These are phyloP conservation scores for Chrysolina americana DNA, from an alignment of 2,888 invertebrate genomes.

Conservation along the genomic window DNA sequence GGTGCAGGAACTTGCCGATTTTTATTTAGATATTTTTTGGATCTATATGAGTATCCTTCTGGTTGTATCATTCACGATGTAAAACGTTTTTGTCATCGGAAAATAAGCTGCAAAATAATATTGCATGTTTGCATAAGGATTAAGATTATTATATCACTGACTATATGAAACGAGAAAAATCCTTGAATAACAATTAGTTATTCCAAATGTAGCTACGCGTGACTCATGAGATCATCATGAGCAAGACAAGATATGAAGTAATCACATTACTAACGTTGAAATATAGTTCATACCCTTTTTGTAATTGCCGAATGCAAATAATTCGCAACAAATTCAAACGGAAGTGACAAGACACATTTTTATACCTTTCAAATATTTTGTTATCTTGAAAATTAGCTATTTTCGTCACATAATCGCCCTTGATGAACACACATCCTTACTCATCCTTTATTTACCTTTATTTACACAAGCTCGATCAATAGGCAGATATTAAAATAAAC, in stretches of 20 bases:
- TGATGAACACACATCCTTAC: background rate
- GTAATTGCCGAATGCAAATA: background rate
- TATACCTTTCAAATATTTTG: background rate
- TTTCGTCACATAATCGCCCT: background rate
- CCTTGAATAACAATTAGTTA: background rate
- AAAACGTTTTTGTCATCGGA: background rate
- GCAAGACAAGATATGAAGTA: too few species aligned
- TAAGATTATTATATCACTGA: background rate
- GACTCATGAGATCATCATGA: background rate
- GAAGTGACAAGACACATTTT: background rate
- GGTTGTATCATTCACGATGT: background rate
- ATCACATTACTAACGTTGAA: too few species aligned
- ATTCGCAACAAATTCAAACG: background rate
- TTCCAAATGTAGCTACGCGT: background rate
- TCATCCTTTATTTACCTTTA: background rate
- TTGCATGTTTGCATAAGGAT: background rate
- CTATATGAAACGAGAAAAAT: background rate
- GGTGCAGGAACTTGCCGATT: too few species aligned
- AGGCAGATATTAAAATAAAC: background rate
- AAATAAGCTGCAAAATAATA: background rate
- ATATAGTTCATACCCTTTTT: background rate
- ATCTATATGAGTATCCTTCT: too few species aligned
- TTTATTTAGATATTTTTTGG: too few species aligned
- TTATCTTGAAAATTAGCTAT: background rate
- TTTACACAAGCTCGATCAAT: background rate